Conservation (phyloP, 2,888 invertebrate genomes). For the Epirrhoe alternata region DNA sequence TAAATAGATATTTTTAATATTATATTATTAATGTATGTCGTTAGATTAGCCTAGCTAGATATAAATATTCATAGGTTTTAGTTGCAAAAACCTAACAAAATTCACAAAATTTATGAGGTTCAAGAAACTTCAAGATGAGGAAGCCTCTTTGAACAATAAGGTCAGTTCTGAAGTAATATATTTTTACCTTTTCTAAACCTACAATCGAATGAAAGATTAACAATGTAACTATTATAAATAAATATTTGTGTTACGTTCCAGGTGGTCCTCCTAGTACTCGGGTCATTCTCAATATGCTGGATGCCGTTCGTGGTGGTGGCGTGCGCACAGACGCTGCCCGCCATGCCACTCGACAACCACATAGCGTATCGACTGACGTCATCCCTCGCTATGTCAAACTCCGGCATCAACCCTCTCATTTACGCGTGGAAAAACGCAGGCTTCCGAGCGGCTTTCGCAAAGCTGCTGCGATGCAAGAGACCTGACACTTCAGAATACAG, state of each 20-base stretch:
- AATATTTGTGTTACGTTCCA: constrained; percentile 76
- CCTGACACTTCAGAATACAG: constrained; percentile 85
- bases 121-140: no score
- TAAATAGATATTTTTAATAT: no score
- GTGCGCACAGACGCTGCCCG: constrained; percentile 85
- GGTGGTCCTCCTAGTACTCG: constrained; percentile 91
- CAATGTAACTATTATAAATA: no score
- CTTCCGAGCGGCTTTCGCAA: constrained; percentile 89
- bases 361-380: constrained; percentile 87
- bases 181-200: no score
- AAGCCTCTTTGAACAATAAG: no score
- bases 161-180: no score
- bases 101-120: no score
- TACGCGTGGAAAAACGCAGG: constrained; percentile 94
- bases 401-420: constrained; percentile 92
- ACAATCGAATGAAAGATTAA: no score
- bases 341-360: constrained; percentile 80
- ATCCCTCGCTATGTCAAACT: constrained; percentile 91
- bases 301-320: constrained; percentile 90
- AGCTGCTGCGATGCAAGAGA: constrained; percentile 87
- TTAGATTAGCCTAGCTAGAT: no score
- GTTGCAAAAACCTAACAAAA: no score
- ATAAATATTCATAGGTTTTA: no score
- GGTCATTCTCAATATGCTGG: constrained; percentile 93
- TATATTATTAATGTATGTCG: no score